A percentile compares a stretch with the other conserved stretches of the same genome.
Evolutionary conservation across 1,140 invertebrate species (phyloP).

Genomic region (Drosophila pachea): DNA sequence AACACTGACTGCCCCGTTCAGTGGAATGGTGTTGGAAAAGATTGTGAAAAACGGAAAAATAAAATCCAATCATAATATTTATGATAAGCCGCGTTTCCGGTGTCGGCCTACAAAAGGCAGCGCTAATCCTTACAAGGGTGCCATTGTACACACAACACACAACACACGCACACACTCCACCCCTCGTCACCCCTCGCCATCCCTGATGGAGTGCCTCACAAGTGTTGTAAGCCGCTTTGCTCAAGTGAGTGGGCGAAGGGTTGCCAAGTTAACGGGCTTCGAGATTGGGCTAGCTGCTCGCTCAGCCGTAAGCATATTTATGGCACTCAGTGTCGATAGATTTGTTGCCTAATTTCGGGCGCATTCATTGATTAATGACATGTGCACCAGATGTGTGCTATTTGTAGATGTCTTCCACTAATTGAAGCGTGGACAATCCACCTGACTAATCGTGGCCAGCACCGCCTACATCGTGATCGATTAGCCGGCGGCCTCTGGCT

Average conservation of each 20-base stretch:
- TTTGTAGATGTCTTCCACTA: conserved; percentile 19
- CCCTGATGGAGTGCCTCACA: conserved; percentile 42
- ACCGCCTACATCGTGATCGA: conserved; percentile 57
- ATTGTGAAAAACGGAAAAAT: conserved; percentile 19
- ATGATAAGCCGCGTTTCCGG: conserved; percentile 60
- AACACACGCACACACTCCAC: conserved; percentile 7
- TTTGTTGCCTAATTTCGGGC: conserved; percentile 41
- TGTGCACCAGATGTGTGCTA: conserved; percentile 15
- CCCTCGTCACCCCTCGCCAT: conserved; percentile 4
- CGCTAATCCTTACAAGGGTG: conserved; percentile 69
- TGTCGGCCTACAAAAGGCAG: conserved; percentile 57
- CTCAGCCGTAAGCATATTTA: conserved; percentile 33
- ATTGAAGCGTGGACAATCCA: conserved; percentile 29
- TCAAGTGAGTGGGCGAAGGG: conserved; percentile 63
- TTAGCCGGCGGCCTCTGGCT: conserved; percentile 43
- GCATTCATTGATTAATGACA: conserved; percentile 37
- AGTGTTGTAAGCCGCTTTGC: conserved; percentile 75
- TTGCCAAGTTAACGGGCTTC: conserved; percentile 33
- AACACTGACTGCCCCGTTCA: neutral
- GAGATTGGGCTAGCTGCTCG: conserved; percentile 2
- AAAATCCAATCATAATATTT: conserved; percentile 71
- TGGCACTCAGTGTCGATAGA: conserved; percentile 17
- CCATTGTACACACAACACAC: conserved; percentile 5
- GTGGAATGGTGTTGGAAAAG: neutral
- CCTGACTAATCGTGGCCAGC: conserved; percentile 11